A percentile compares a stretch with the other conserved stretches of the same genome.
Evolutionary conservation across 1,140 invertebrate species (phyloP).

Genomic region (Drosophila kanapiae): DNA sequence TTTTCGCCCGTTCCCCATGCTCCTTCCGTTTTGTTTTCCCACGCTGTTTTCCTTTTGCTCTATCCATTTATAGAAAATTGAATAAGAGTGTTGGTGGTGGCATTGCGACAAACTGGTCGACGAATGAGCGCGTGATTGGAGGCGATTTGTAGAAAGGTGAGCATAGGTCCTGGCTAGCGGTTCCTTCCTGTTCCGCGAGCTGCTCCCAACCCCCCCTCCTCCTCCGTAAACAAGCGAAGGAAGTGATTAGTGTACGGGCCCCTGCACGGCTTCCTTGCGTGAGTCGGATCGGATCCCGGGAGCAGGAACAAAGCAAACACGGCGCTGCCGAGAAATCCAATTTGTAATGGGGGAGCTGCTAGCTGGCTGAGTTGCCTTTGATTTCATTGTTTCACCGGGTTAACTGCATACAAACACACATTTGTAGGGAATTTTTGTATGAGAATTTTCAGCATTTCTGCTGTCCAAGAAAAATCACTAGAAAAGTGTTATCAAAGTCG

Average conservation of each 20-base stretch:
- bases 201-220: background rate
- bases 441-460: constrained; percentile 19
- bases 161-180: constrained; percentile 27
- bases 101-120: constrained; percentile 77
- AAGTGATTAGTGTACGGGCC: constrained; percentile 71
- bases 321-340: constrained; percentile 60
- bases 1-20: constrained; percentile 13
- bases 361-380: constrained; percentile 38
- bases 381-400: constrained; percentile 53
- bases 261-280: constrained; percentile 30
- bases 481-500: constrained; percentile 43
- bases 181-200: constrained; percentile 16
- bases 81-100: constrained; percentile 79
- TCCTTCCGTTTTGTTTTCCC: constrained; percentile 1
- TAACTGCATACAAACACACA: constrained; percentile 6
- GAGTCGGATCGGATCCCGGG: constrained; percentile 28
- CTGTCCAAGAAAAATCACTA: constrained; percentile 36
- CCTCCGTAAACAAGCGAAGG: constrained; percentile 30
- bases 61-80: constrained; percentile 78
- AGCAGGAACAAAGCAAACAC: constrained; percentile 59
- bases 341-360: constrained; percentile 50
- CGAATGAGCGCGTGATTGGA: constrained; percentile 80
- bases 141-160: constrained; percentile 59
- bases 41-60: constrained; percentile 37
- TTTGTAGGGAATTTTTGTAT: constrained; percentile 32